Evolutionary conservation across 30 jellyfish, hydroid and myxozoan species (phyloP).

Genomic region (Hydractinia echinata): DNA sequence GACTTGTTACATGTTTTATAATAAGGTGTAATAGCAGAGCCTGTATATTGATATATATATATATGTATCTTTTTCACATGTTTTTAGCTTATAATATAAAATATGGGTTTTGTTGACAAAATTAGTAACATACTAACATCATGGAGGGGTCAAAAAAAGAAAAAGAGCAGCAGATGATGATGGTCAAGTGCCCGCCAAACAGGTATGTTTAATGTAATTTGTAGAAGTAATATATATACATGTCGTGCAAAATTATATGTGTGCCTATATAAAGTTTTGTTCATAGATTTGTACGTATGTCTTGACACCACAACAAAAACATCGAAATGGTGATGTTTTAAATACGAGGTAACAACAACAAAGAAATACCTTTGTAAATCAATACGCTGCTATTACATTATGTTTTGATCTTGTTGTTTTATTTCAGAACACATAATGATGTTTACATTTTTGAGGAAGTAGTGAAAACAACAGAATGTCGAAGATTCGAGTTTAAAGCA

Average conservation of each 20-base stretch:
- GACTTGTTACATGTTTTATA: too few relatives aligned
- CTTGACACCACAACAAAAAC: neutral
- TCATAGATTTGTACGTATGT: neutral
- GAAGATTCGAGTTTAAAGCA: slow-evolving; percentile 80
- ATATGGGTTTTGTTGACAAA: neutral
- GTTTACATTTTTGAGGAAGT: slow-evolving; percentile 26
- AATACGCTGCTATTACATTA: too few relatives aligned
- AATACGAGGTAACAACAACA: neutral
- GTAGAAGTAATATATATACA: neutral
- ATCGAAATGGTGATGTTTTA: neutral
- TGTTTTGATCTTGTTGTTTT: too few relatives aligned
- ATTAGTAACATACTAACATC: neutral
- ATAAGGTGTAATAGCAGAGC: too few relatives aligned
- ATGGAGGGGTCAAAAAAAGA: neutral
- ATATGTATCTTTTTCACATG: too few relatives aligned
- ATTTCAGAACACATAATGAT: slow-evolving; percentile 8
- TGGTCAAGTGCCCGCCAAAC: neutral
- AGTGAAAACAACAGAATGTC: slow-evolving; percentile 45
- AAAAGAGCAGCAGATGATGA: neutral
- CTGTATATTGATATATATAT: too few relatives aligned
- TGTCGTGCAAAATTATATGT: neutral
- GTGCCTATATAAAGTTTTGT: neutral
- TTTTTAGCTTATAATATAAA: neutral
- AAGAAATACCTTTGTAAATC: too few relatives aligned
- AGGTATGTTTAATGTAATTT: neutral